These are phyloP conservation scores for Araneus ventricosus DNA, from an alignment of 1,140 invertebrate species.

Conservation along the genomic window DNA sequence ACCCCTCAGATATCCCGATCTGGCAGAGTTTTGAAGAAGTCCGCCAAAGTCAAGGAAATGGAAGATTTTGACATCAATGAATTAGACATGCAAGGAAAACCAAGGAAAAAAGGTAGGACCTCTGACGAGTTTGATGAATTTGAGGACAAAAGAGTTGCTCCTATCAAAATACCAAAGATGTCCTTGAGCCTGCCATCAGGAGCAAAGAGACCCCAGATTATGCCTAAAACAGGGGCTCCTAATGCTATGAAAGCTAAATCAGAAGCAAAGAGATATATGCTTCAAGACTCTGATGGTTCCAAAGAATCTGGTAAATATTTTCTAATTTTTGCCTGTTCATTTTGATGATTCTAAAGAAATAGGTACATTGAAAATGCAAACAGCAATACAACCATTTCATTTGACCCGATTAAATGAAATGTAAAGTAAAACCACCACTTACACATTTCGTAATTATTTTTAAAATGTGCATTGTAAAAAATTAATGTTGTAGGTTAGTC, in stretches of 20 bases:
- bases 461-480: no score
- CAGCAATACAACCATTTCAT: no score
- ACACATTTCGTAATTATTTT: no score
- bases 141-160: conserved; percentile 75
- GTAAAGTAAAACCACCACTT: no score
- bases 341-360: not conserved
- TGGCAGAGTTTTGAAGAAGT: conserved; percentile 94
- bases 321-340: not conserved
- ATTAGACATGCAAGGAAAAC: conserved; percentile 77
- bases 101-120: conserved; percentile 62
- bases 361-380: no score
- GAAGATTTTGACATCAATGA: conserved; percentile 95
- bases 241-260: conserved; percentile 17
- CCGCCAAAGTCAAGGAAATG: conserved; percentile 88
- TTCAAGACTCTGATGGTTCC: conserved; percentile 55
- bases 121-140: conserved; percentile 63
- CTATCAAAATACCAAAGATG: conserved; percentile 76
- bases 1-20: conserved; percentile 85
- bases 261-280: conserved; percentile 39
- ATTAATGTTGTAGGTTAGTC: no score
- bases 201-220: conserved; percentile 7
- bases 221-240: not conserved
- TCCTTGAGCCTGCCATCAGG: conserved; percentile 42
- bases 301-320: conserved; percentile 68
- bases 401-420: no score